phyloP scores from a whole-genome alignment of 2,113 vertebrate species.

The Spizaetus ornatus region DNA sequence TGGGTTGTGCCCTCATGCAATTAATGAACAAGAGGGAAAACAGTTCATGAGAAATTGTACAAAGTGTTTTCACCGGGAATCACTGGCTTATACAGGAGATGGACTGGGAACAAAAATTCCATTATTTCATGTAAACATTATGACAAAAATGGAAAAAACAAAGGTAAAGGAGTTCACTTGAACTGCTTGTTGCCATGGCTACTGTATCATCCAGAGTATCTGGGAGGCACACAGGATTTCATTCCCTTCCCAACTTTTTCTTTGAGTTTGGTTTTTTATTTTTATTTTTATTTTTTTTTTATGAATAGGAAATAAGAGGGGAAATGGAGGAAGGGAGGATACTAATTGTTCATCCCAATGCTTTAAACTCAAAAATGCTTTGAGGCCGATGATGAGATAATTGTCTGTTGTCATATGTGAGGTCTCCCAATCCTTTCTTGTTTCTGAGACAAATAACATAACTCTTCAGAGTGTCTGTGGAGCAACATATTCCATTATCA shows the following conservation, averaged over 20 bases:
- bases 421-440: neutral
- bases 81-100: neutral
- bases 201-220: neutral
- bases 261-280: neutral
- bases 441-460: neutral
- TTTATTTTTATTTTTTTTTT: neutral
- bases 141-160: conserved; percentile 32
- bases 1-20: neutral
- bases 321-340: neutral
- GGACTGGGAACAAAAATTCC: neutral
- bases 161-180: conserved; percentile 45
- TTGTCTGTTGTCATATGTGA: neutral
- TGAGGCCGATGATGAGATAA: neutral
- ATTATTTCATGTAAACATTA: neutral
- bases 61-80: neutral
- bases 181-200: conserved; percentile 53
- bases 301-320: neutral
- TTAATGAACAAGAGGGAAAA: neutral
- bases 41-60: neutral
- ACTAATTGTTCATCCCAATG: neutral
- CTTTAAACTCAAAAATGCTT: neutral
- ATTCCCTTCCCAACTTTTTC: conserved; percentile 16
- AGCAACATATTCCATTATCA: neutral
- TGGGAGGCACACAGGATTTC: neutral
- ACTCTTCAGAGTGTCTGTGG: neutral